Conservation (phyloP, 2,888 invertebrate species). For the Sphaeridia pumilis region DNA sequence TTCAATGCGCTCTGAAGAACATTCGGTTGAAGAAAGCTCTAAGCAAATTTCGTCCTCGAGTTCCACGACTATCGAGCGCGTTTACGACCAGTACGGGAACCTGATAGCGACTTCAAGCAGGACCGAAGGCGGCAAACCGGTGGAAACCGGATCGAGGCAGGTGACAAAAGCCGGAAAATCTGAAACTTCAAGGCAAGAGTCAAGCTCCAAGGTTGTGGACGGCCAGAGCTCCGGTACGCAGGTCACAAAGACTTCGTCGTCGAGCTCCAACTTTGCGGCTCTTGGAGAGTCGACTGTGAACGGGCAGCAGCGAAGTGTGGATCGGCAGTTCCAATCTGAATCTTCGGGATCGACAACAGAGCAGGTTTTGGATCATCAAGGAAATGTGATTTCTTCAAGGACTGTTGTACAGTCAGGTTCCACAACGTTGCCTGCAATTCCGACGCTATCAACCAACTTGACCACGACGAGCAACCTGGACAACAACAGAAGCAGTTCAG, state of each 20-base stretch:
- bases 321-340: constrained; percentile 5
- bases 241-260: background rate
- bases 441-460: background rate
- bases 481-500: too few species aligned
- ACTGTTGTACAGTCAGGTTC: background rate
- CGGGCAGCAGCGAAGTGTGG: constrained; percentile 14
- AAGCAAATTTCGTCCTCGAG: constrained; percentile 8
- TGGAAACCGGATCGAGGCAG: constrained; percentile 3
- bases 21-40: constrained; percentile 11
- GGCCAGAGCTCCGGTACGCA: background rate
- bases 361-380: constrained; percentile 14
- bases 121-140: constrained; percentile 7
- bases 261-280: background rate
- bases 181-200: constrained; percentile 17
- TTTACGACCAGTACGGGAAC: constrained; percentile 11
- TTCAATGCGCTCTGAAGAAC: constrained; percentile 8
- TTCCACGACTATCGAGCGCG: constrained; percentile 7
- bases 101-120: constrained; percentile 5
- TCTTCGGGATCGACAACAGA: constrained; percentile 4
- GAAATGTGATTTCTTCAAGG: constrained; percentile 9
- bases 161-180: constrained; percentile 4
- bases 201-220: constrained; percentile 7
- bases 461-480: too few species aligned
- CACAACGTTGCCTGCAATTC: constrained; percentile 10
- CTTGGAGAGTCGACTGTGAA: background rate